Evolutionary conservation across 2,797 vertebrate genomes (phyloP).

Genomic region (Spondyliosoma cantharus): DNA sequence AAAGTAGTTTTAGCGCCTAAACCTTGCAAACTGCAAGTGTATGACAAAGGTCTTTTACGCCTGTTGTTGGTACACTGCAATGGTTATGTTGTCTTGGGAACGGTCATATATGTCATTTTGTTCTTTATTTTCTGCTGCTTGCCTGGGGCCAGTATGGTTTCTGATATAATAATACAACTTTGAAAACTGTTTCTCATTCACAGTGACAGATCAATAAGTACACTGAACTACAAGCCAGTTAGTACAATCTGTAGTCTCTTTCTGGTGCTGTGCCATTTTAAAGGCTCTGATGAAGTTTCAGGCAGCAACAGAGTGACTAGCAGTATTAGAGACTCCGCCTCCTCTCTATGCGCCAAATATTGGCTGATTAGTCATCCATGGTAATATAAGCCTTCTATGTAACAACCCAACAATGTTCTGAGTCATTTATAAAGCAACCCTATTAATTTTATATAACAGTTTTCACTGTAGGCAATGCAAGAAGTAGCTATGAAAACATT

Average conservation of each 20-base stretch:
- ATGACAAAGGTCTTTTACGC: too few relatives aligned
- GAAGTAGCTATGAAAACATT: not conserved
- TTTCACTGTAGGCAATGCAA: not conserved
- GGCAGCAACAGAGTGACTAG: not conserved
- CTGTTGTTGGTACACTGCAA: too few relatives aligned
- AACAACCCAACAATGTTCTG: conserved; percentile 11
- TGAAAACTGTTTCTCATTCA: not conserved
- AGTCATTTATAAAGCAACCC: conserved; percentile 23
- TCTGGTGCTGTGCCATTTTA: not conserved
- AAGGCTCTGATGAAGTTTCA: conserved; percentile 28
- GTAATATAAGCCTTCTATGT: conserved; percentile 13
- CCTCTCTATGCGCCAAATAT: conserved; percentile 9
- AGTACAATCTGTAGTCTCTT: conserved; percentile 12
- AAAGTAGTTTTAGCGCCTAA: too few relatives aligned
- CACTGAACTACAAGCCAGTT: not conserved
- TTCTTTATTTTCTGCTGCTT: not conserved
- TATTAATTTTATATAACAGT: conserved; percentile 18
- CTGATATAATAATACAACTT: not conserved
- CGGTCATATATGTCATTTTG: too few relatives aligned
- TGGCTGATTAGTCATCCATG: conserved; percentile 26
- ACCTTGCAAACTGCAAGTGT: too few relatives aligned
- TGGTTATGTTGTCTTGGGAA: too few relatives aligned
- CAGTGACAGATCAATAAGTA: not conserved
- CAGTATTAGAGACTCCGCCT: conserved; percentile 15
- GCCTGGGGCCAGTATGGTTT: not conserved